Base-by-base conservation (phyloP, 2,113 vertebrate genomes). In the Triplophysa dalaica region DNA sequence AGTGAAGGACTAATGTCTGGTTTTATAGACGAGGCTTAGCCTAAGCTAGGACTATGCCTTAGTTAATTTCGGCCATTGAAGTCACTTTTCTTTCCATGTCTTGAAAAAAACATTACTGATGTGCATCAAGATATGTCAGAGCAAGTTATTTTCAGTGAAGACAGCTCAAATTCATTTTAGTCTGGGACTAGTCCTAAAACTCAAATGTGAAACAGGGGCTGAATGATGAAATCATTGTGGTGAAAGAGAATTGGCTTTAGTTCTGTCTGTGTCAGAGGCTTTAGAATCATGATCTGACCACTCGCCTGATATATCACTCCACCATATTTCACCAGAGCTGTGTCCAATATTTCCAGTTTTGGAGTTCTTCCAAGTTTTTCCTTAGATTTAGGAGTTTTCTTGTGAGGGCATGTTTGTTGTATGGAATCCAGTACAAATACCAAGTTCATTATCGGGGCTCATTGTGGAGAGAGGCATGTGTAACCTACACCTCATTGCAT, bases 241-340 rank as follows among this genome's bases (percentile, higher is more conserved):
- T 64, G 48, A 56, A 76, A 75, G 41, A 74, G 11, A 21, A 12
- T 75, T 61, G 41, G 67, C 54, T 14, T 73, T 17, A 6, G 26
- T 52, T 21, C 1, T 10, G 50, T 19, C 24, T 24, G 24, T 68
- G 29, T 21, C 26, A 24, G 21, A 68, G 1, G 2, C 54, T 56
- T 13, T 68, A 52, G 16, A 16, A 41, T 29, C n/a, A 68, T 77
- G 3, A n/a, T 43, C 41, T 73, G 74, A 83, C 10, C 54, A 6
- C 21, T 84, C 78, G 77, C 73, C 78, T 67, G 67, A 76, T 52
- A 19, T 0, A 9, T 63, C 62, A 48, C 41, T 70, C 21, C 50
- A 56, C 41, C 22, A 52, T 19, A 10, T 68, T 26, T 26, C n/a
- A 26, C 22, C 4, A 48, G 69, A 60, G 69, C 68, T 41, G 50